Evolutionary conservation across 2,888 invertebrate genomes (phyloP).

Genomic region (Athrips mouffetella): DNA sequence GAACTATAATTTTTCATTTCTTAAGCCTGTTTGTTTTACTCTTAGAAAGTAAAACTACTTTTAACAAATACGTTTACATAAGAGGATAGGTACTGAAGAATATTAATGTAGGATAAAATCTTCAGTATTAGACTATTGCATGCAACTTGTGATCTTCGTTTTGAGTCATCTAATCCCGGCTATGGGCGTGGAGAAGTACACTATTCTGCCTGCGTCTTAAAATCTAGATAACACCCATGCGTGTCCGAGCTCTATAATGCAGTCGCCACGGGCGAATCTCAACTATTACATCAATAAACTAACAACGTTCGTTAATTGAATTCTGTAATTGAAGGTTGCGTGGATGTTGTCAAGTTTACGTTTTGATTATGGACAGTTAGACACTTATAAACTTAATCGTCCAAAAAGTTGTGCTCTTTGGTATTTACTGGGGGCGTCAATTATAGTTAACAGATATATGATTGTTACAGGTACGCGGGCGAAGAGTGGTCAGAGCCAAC

Average conservation of each 20-base stretch:
- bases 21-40: not conserved
- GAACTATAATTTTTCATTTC: not conserved
- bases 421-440: not conserved
- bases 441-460: constrained; percentile 10
- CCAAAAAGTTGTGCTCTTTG: too few relatives aligned
- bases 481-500: constrained; percentile 33
- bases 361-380: constrained; percentile 20
- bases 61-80: constrained; percentile 1
- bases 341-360: constrained; percentile 16
- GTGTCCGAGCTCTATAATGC: constrained; percentile 47
- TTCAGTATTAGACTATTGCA: constrained; percentile 4
- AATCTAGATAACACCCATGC: constrained; percentile 52
- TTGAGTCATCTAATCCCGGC: constrained; percentile 35
- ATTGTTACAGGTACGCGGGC: constrained; percentile 45
- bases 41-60: not conserved
- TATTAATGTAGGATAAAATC: constrained; percentile 17
- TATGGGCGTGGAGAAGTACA: constrained; percentile 44
- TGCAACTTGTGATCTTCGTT: constrained; percentile 25
- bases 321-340: constrained; percentile 37
- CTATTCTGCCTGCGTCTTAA: constrained; percentile 38
- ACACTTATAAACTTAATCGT: not conserved
- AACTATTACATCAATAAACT: constrained; percentile 52
- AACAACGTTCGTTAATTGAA: constrained; percentile 50
- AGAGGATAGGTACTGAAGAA: not conserved
- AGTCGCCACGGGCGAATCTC: constrained; percentile 39